Conservation (phyloP, 1,140 invertebrate species). For the Eciton burchellii region DNA sequence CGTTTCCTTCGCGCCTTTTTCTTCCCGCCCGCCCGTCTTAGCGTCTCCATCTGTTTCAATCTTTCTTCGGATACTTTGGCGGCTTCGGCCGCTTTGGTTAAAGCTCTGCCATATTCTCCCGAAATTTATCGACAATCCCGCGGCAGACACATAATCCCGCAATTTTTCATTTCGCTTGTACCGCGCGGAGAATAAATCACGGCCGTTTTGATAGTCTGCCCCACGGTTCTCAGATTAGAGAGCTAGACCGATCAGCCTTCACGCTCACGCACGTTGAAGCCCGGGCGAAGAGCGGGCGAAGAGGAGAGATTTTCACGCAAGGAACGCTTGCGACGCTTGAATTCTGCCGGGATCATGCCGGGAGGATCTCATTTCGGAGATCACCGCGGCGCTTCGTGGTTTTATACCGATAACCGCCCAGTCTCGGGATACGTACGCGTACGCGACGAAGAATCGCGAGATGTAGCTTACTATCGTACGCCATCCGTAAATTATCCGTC, state of each 20-base stretch:
- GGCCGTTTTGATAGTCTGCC: too few species aligned
- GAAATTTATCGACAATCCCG: conserved; percentile 15
- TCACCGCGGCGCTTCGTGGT: neutral
- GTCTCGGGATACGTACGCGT: neutral
- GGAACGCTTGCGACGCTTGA: too few species aligned
- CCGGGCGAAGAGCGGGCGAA: too few species aligned
- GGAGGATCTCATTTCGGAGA: neutral
- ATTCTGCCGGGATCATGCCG: conserved; percentile 5
- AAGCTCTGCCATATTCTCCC: neutral
- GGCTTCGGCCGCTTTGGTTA: neutral
- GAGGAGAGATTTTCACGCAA: too few species aligned
- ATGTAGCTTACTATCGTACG: conserved; percentile 26
- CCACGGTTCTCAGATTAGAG: too few species aligned
- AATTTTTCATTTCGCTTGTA: neutral
- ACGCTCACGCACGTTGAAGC: too few species aligned
- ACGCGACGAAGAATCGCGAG: conserved; percentile 38
- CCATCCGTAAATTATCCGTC: conserved; percentile 38
- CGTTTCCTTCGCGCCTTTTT: conserved; percentile 59
- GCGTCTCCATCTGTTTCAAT: neutral
- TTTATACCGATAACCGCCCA: conserved; percentile 20
- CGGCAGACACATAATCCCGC: too few species aligned
- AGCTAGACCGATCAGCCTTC: too few species aligned
- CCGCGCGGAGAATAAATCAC: too few species aligned
- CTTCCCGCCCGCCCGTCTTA: neutral
- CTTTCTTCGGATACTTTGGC: conserved; percentile 16